Percentiles rank a stretch among this genome's conserved stretches.
These are phyloP conservation scores for Leptopilina clavipes DNA, from an alignment of 1,140 invertebrate species.

Conservation along the genomic window DNA sequence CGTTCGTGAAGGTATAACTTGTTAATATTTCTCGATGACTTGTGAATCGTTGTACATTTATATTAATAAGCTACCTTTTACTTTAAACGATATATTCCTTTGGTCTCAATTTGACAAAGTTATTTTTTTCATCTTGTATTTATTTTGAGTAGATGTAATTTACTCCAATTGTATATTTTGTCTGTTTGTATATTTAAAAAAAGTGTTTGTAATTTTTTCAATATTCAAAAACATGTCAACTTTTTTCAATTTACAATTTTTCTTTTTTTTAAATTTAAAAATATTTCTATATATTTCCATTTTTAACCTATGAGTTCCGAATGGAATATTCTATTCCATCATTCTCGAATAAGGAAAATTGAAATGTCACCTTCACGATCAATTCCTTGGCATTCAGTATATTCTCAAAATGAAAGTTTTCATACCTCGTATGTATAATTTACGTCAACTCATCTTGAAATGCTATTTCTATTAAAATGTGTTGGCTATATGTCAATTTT, in stretches of 20 bases:
- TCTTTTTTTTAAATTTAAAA: background rate
- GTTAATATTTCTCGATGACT: constrained; percentile 16
- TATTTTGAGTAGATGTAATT: no score
- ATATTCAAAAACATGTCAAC: no score
- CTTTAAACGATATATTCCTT: background rate
- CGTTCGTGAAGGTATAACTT: background rate
- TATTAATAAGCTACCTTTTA: background rate
- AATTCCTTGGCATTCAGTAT: background rate
- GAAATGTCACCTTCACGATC: constrained; percentile 5
- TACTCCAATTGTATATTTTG: no score
- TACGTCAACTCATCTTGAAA: background rate
- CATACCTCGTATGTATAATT: background rate
- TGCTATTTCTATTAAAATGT: background rate
- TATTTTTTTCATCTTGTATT: background rate
- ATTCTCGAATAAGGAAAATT: background rate
- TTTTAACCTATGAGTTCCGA: background rate
- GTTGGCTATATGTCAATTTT: background rate
- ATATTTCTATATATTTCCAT: no score
- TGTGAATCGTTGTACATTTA: background rate
- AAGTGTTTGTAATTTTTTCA: background rate
- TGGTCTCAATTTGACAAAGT: background rate
- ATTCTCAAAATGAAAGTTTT: background rate
- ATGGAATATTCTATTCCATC: background rate
- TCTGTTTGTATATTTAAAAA: no score
- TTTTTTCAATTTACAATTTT: background rate